phyloP scores from a whole-genome alignment of 2,797 vertebrate genomes.

The Xenentodon cancila region DNA sequence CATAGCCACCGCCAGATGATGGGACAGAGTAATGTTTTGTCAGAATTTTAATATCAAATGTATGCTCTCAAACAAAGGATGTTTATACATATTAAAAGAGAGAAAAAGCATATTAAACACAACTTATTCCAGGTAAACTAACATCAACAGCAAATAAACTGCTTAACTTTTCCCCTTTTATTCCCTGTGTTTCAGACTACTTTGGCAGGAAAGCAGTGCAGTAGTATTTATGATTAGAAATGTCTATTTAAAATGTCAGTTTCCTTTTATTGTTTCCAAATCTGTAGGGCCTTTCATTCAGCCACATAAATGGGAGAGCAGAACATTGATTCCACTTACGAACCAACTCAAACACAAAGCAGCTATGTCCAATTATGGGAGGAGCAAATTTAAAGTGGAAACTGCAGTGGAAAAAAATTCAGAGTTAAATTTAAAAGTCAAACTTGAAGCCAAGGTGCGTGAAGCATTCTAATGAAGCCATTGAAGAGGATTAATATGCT shows the following conservation, averaged over 20 bases:
- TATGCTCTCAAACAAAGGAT: too few species aligned
- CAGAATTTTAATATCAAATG: too few species aligned
- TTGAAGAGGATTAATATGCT: slow-evolving; percentile 79
- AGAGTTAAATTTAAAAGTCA: slow-evolving; percentile 78
- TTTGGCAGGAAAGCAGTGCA: neutral
- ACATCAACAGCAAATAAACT: too few species aligned
- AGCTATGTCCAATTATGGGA: slow-evolving; percentile 71
- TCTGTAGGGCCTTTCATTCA: slow-evolving; percentile 19
- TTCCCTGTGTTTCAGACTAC: neutral
- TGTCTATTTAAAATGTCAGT: slow-evolving; percentile 11
- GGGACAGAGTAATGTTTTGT: too few species aligned
- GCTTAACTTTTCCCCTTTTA: too few species aligned
- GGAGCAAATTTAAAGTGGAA: slow-evolving; percentile 77
- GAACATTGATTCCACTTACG: slow-evolving; percentile 55
- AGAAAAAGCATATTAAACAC: too few species aligned
- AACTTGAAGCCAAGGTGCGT: slow-evolving; percentile 67
- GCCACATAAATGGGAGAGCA: slow-evolving; percentile 24
- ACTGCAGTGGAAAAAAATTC: slow-evolving; percentile 68
- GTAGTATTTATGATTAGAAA: neutral
- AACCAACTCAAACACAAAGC: slow-evolving; percentile 61
- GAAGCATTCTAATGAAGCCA: slow-evolving; percentile 78
- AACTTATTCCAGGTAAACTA: too few species aligned
- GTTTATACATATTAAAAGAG: too few species aligned
- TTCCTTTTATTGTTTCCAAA: slow-evolving; percentile 23
- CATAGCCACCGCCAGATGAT: too few species aligned